phyloP scores from a whole-genome alignment of 2,113 vertebrate species.

The Osmerus eperlanus region DNA sequence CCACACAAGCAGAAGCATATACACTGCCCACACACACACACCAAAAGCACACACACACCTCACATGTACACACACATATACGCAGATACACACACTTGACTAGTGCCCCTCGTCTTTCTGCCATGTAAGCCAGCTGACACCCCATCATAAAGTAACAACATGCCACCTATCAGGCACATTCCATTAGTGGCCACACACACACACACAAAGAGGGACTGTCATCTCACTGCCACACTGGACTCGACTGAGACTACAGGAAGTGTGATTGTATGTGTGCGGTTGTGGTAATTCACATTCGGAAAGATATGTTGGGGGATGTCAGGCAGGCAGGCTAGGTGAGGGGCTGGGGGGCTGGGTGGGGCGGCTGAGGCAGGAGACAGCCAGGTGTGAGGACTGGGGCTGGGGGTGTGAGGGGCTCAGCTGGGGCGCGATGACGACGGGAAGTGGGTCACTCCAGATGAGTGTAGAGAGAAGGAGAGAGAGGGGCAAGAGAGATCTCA shows the following conservation, averaged over 20 bases:
- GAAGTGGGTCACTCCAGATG: slow-evolving; percentile 71
- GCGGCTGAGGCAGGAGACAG: slow-evolving; percentile 11
- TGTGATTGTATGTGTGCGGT: background rate
- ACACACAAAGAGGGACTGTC: background rate
- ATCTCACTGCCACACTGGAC: background rate
- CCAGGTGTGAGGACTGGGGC: slow-evolving; percentile 56
- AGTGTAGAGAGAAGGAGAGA: slow-evolving; percentile 50
- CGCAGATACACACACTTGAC: slow-evolving; percentile 9
- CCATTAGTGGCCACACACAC: background rate
- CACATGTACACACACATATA: slow-evolving; percentile 8
- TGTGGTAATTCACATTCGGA: background rate
- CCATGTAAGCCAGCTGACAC: background rate
- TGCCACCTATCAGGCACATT: background rate
- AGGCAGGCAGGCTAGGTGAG: background rate
- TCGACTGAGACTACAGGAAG: background rate
- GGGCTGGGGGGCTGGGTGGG: slow-evolving; percentile 31
- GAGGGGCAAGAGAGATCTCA: slow-evolving; percentile 42
- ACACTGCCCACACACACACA: background rate
- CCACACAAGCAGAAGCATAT: background rate
- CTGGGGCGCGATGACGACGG: slow-evolving; percentile 55
- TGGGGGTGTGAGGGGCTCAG: slow-evolving; percentile 63
- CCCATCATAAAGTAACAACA: background rate
- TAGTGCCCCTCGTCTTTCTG: slow-evolving; percentile 2
- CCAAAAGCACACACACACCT: slow-evolving; percentile 14
- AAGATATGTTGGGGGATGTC: background rate